Conservation (phyloP, 30 jellyfish, hydroid and myxozoan genomes). For the Pseudorhiza aurosa region DNA sequence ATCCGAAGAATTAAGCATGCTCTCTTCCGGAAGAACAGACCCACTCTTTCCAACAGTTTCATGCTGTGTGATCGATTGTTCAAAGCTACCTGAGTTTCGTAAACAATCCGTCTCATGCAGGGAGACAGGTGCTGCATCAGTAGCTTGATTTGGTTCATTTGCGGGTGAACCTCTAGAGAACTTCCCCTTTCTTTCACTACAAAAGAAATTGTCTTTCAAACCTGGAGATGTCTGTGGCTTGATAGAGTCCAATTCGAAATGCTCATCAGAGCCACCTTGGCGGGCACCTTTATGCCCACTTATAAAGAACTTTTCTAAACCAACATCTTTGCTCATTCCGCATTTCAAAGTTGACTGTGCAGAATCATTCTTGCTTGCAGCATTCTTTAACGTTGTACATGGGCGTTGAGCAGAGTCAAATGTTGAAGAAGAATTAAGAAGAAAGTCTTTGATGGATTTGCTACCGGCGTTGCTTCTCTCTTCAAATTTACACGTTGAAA, state of each 20-base stretch:
- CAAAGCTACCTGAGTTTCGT: no score
- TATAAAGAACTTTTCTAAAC: background rate
- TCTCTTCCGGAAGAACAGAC: no score
- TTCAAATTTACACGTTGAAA: conserved; percentile 80
- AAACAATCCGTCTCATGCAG: background rate
- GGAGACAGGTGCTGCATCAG: background rate
- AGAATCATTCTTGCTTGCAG: background rate
- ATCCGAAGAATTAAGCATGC: no score
- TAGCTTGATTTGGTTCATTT: background rate
- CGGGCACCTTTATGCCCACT: background rate
- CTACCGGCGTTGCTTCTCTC: conserved; percentile 7
- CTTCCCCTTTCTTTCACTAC: background rate
- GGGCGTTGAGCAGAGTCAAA: background rate
- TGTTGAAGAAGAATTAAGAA: background rate
- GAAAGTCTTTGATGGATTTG: conserved; percentile 60
- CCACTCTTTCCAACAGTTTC: no score
- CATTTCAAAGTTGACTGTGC: background rate
- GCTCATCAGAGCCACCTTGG: background rate
- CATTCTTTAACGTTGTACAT: background rate
- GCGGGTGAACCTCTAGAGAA: background rate
- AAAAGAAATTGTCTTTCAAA: background rate
- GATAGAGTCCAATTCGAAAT: background rate
- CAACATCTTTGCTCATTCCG: background rate
- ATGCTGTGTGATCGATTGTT: no score
- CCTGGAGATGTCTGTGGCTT: background rate